Evolutionary conservation across 2,888 invertebrate genomes (phyloP).

Genomic region (Bembecia ichneumoniformis): DNA sequence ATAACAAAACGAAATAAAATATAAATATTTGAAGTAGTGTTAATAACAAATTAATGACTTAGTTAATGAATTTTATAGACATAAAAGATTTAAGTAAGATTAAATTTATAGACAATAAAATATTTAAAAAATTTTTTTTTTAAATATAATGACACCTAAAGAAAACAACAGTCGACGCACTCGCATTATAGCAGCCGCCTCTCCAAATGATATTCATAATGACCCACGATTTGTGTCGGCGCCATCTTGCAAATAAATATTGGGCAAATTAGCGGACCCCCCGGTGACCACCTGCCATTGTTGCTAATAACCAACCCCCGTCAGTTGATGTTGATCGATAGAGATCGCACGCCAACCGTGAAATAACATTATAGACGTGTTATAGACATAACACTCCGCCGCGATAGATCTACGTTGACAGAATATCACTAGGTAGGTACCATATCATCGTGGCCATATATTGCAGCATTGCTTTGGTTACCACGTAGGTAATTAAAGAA

Average conservation of each 20-base stretch:
- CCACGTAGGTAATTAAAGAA: too few species aligned
- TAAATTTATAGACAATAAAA: too few species aligned
- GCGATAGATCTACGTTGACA: too few species aligned
- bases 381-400: conserved; percentile 10
- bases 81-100: too few species aligned
- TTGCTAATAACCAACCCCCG: neutral
- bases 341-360: conserved; percentile 22
- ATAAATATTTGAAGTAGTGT: too few species aligned
- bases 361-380: conserved; percentile 43
- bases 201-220: conserved; percentile 54
- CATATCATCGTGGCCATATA: too few species aligned
- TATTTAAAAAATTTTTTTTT: too few species aligned
- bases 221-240: conserved; percentile 51
- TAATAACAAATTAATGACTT: too few species aligned
- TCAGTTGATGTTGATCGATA: neutral
- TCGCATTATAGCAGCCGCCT: conserved; percentile 50
- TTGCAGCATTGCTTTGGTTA: too few species aligned
- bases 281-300: conserved; percentile 47
- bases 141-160: neutral
- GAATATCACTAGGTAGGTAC: too few species aligned
- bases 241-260: conserved; percentile 66
- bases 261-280: conserved; percentile 60
- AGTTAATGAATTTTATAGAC: too few species aligned
- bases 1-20: too few species aligned
- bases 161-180: conserved; percentile 12